Evolutionary conservation across 2,888 invertebrate genomes (phyloP).

Genomic region (Ichneumoninae sp.): DNA sequence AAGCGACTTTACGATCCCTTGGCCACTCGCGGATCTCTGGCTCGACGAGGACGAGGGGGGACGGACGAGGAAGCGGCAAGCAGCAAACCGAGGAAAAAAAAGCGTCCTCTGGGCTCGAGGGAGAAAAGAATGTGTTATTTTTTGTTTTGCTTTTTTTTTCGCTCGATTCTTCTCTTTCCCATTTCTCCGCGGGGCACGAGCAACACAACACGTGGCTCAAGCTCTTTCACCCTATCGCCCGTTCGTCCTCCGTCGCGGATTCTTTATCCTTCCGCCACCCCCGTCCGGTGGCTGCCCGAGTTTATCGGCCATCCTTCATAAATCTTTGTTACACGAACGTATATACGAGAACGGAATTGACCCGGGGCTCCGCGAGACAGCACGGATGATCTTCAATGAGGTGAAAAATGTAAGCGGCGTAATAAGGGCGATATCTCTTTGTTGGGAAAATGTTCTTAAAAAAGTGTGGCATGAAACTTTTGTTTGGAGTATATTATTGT

Average conservation of each 20-base stretch:
- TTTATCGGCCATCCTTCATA: conserved; percentile 52
- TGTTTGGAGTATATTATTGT: neutral
- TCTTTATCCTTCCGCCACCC: conserved; percentile 18
- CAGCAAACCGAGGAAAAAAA: conserved; percentile 33
- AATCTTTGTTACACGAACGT: conserved; percentile 52
- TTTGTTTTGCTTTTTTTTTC: neutral
- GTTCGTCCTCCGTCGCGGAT: conserved; percentile 1
- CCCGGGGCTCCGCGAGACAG: conserved; percentile 7
- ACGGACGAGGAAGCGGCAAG: conserved; percentile 34
- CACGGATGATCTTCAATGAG: conserved; percentile 26
- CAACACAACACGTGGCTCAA: conserved; percentile 40
- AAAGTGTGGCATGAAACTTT: neutral
- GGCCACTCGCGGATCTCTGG: conserved; percentile 42
- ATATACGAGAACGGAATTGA: conserved; percentile 51
- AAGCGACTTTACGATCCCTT: conserved; percentile 77
- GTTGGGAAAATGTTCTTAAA: conserved; percentile 21
- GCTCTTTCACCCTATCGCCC: conserved; percentile 14
- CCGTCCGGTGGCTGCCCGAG: neutral
- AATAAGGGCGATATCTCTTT: conserved; percentile 8
- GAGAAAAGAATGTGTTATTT: conserved; percentile 20
- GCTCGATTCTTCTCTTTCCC: neutral
- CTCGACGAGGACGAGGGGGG: conserved; percentile 13
- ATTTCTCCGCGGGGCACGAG: conserved; percentile 26
- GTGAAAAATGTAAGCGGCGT: conserved; percentile 29
- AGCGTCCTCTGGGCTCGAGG: conserved; percentile 18